These are phyloP conservation scores for Gallinago solitaria DNA, from an alignment of 2,797 vertebrate genomes.

Conservation along the genomic window DNA sequence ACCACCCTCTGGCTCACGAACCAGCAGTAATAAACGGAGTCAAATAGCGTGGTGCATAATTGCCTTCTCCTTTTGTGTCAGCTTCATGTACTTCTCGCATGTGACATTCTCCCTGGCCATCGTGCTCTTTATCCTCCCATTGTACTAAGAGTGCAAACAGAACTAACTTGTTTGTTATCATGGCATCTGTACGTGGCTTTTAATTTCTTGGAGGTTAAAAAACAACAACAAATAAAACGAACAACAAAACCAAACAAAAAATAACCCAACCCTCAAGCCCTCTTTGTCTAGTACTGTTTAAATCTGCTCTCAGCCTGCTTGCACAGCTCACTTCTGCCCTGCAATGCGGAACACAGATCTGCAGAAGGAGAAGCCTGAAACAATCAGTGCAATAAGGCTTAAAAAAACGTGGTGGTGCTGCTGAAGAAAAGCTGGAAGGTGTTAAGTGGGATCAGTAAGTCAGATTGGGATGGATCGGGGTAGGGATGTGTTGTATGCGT, in stretches of 20 bases:
- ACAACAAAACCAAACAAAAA: too few relatives aligned
- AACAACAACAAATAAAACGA: neutral
- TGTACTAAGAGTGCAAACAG: constrained; percentile 9
- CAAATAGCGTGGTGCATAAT: neutral
- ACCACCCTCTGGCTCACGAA: neutral
- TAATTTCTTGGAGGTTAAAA: neutral
- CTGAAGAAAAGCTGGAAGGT: neutral
- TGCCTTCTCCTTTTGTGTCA: constrained; percentile 45
- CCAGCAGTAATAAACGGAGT: neutral
- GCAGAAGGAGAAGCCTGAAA: neutral
- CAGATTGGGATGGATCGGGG: neutral
- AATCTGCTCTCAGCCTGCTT: constrained; percentile 36
- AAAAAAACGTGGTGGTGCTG: neutral
- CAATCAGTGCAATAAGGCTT: neutral
- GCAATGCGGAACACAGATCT: neutral
- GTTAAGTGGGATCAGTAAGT: neutral
- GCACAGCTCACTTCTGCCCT: neutral
- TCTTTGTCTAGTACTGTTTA: neutral
- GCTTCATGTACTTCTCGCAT: neutral
- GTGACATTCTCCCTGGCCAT: constrained; percentile 42
- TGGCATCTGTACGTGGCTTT: neutral
- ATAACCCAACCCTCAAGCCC: neutral
- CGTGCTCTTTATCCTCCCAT: constrained; percentile 1
- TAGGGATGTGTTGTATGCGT: neutral
- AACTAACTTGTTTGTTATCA: constrained; percentile 36